Conservation (phyloP, 1,140 invertebrate genomes). For the Geopemphigus sp. region DNA sequence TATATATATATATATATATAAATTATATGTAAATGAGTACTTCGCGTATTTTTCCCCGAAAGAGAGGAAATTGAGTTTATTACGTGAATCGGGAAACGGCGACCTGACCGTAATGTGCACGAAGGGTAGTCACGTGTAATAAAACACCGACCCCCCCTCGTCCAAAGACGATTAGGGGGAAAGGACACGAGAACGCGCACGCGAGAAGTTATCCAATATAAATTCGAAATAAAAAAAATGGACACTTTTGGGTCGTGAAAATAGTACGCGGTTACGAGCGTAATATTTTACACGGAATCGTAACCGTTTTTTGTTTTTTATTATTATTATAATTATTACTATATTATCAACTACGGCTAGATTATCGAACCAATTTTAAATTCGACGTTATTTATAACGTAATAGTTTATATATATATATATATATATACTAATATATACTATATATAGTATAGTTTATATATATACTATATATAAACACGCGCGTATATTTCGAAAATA, state of each 20-base stretch:
- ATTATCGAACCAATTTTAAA: no score
- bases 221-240: constrained; percentile 34
- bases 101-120: constrained; percentile 16
- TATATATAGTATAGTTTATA: no score
- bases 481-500: no score
- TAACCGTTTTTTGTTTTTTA: no score
- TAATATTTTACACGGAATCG: constrained; percentile 9
- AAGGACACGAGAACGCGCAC: neutral
- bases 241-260: neutral
- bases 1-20: no score
- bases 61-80: constrained; percentile 28
- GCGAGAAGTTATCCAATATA: constrained; percentile 36
- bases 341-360: no score
- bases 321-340: no score
- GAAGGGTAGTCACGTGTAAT: constrained; percentile 35
- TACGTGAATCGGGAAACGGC: constrained; percentile 18
- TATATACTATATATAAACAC: no score
- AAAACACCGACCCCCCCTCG: constrained; percentile 9
- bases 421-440: no score
- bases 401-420: neutral
- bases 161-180: neutral
- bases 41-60: constrained; percentile 24
- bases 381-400: no score
- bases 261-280: neutral
- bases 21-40: constrained; percentile 24